phyloP scores from a whole-genome alignment of 2,797 vertebrate genomes.

The Pelochelys cantorii region DNA sequence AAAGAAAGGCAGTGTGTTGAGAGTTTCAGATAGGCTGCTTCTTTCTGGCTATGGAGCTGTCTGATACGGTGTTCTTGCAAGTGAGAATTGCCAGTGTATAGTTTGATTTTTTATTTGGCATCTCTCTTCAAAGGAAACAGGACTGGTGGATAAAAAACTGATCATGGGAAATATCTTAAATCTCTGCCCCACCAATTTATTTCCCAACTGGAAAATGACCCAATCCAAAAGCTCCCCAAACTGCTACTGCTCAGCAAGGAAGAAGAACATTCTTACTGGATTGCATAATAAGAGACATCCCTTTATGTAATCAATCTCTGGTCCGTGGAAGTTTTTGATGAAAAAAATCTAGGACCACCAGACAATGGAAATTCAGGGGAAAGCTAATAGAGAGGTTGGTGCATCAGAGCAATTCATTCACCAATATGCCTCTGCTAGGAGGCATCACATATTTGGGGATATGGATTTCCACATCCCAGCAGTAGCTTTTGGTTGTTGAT shows the following conservation, averaged over 20 bases:
- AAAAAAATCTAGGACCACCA: neutral
- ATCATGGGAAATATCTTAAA: neutral
- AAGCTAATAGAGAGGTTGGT: neutral
- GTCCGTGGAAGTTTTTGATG: neutral
- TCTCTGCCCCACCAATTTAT: neutral
- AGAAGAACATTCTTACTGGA: neutral
- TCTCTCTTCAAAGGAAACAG: neutral
- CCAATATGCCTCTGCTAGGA: neutral
- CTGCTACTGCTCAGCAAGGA: neutral
- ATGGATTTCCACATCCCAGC: neutral
- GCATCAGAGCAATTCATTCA: neutral
- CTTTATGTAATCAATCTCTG: neutral
- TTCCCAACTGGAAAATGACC: neutral
- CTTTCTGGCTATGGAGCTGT: neutral
- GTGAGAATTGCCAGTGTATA: neutral
- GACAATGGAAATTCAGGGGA: neutral
- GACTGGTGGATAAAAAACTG: neutral
- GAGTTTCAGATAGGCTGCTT: neutral
- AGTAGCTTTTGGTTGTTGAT: rapidly evolving
- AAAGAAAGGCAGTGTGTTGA: neutral
- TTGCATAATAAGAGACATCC: neutral
- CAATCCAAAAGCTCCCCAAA: neutral
- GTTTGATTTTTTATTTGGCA: neutral
- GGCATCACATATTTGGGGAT: neutral
- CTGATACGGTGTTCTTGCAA: neutral